Base-by-base conservation (phyloP, 2,888 invertebrate species). In the Drosophila bunnanda region DNA sequence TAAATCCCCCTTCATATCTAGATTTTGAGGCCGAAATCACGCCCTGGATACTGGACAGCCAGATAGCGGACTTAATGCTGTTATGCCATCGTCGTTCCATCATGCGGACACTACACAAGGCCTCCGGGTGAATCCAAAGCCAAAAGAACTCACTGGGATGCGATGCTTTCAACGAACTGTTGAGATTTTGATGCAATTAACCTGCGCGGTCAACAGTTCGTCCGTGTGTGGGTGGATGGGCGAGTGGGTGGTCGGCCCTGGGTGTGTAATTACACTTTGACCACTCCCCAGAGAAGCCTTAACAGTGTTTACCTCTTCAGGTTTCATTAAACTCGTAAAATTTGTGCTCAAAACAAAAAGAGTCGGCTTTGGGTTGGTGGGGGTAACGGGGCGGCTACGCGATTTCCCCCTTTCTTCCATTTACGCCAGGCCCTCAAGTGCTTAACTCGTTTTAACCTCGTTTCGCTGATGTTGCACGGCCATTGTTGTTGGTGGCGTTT, bases 371-470 rank as follows among this genome's bases (percentile, higher is more conserved):
- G 65, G 44, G 25, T 44, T 15, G 25, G 7, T 28, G 54, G 38
- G 30, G 61, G 36, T 44, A 65, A 56, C 39, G 38, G 54, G 55
- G 57, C 57, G 67, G 36, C 48, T 56, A 53, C 30, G 39, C 69
- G 60, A 70, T 71, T 54, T 61, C 34, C 48, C 34, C 41, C 50
- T 65, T 64, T 60, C 41, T 30, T n/a, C 12, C 28, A 28, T 28
- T 62, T 65, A 28, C 64, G 32, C 28, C 38, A 28, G 39, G 48
- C 68, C 62, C 75, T 75, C 62, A 56, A 75, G 75, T 75, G 62
- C 75, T 75, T 75, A 75, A 75, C 75, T 75, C 76, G 74, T 69
- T 75, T 75, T 75, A 75, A 75, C 75, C 75, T 75, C 75, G 69
- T 75, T 75, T 75, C 64, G 44, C 50, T 53, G 59, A 65, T 73